Conservation (phyloP, 2,888 invertebrate genomes). For the Psococerastis gibbosa region DNA sequence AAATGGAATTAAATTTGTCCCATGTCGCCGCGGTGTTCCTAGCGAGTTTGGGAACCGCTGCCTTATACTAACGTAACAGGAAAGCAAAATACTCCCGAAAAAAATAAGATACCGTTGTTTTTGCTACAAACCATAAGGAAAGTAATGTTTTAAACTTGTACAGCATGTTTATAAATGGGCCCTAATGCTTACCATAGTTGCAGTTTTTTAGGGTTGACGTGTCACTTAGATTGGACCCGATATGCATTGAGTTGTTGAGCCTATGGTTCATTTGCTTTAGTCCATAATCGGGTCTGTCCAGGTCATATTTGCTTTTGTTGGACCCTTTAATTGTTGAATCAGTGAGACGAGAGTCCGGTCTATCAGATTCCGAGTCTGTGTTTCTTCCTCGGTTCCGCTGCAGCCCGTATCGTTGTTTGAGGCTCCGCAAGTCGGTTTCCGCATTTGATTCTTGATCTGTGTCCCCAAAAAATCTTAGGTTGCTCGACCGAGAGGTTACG, state of each 20-base stretch:
- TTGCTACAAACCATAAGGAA: too few relatives aligned
- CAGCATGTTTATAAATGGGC: too few relatives aligned
- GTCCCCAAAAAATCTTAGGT: conserved; percentile 66
- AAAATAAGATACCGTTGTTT: too few relatives aligned
- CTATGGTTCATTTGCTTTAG: conserved; percentile 6
- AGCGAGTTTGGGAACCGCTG: too few relatives aligned
- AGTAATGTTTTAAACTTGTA: too few relatives aligned
- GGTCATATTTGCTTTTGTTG: conserved; percentile 7
- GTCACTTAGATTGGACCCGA: conserved; percentile 7
- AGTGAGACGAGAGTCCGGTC: conserved; percentile 24
- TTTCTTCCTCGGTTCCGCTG: conserved; percentile 9
- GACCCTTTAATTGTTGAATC: conserved; percentile 6
- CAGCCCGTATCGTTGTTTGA: conserved; percentile 4
- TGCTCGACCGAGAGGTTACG: conserved; percentile 32
- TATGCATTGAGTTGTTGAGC: conserved; percentile 1
- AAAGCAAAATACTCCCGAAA: too few relatives aligned
- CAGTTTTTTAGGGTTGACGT: conserved; percentile 6
- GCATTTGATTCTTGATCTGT: conserved; percentile 58
- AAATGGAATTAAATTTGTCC: too few relatives aligned
- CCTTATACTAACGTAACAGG: too few relatives aligned
- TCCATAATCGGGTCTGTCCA: conserved; percentile 6
- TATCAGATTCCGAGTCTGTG: conserved; percentile 21
- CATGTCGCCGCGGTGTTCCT: too few relatives aligned
- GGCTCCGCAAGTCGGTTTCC: conserved; percentile 19
- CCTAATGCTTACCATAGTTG: conserved; percentile 7